Percentiles rank a stretch among this genome's conserved stretches.
Evolutionary conservation across 2,888 invertebrate species (phyloP).

Genomic region (Sphaerophoria taeniata): DNA sequence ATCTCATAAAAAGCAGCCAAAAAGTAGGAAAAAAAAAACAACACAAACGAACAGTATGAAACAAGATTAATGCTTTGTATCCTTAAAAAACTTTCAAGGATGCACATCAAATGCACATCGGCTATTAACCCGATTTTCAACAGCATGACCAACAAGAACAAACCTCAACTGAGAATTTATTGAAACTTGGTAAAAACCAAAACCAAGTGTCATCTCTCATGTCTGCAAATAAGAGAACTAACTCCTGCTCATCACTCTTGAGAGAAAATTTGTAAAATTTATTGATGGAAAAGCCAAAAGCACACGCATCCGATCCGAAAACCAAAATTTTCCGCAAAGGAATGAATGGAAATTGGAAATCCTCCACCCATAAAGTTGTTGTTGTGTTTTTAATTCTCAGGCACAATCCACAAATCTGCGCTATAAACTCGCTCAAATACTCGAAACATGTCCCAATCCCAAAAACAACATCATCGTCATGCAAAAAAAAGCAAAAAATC

Average conservation of each 20-base stretch:
- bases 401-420: constrained; percentile 52
- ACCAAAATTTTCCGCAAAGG: constrained; percentile 48
- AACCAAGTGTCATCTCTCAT: constrained; percentile 34
- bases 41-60: constrained; percentile 15
- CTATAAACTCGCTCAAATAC: constrained; percentile 6
- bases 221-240: constrained; percentile 37
- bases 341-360: constrained; percentile 71
- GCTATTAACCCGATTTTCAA: constrained; percentile 69
- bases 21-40: neutral
- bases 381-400: constrained; percentile 33
- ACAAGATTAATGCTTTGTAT: constrained; percentile 59
- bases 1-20: neutral
- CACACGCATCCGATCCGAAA: constrained; percentile 51
- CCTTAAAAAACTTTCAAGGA: constrained; percentile 72
- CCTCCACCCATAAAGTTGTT: constrained; percentile 43
- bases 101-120: constrained; percentile 72
- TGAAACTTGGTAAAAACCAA: constrained; percentile 60
- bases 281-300: constrained; percentile 46
- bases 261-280: constrained; percentile 7
- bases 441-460: constrained; percentile 9
- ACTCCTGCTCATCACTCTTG: neutral
- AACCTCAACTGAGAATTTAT: constrained; percentile 36
- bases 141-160: constrained; percentile 3
- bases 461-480: constrained; percentile 25
- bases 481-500: constrained; percentile 19